Conservation (phyloP, 2,113 vertebrate species). For the Anolis sagrei region DNA sequence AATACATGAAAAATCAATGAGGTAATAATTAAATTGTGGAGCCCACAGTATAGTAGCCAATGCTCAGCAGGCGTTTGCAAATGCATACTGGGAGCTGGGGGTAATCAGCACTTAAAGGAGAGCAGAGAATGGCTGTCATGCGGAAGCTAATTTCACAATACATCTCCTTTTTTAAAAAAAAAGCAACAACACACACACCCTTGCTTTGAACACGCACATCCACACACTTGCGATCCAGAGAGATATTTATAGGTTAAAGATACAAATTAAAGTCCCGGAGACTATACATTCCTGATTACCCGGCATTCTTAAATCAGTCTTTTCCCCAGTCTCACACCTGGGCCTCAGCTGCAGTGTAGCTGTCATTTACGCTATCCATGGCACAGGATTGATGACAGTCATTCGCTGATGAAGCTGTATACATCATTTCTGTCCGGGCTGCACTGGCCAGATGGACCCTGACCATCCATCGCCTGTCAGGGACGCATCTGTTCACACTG, state of each 20-base stretch:
- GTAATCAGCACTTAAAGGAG: slow-evolving; percentile 75
- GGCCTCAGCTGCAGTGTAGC: slow-evolving; percentile 90
- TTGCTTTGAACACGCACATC: slow-evolving; percentile 53
- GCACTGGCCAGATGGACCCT: slow-evolving; percentile 99
- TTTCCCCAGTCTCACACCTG: slow-evolving; percentile 90
- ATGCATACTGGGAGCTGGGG: slow-evolving; percentile 66
- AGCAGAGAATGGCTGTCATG: slow-evolving; percentile 70
- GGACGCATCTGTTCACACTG: slow-evolving; percentile 99
- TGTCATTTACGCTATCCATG: slow-evolving; percentile 94
- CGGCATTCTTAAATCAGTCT: slow-evolving; percentile 91
- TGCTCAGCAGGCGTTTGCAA: slow-evolving; percentile 74
- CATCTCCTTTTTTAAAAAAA: slow-evolving; percentile 79
- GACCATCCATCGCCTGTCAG: slow-evolving; percentile 99
- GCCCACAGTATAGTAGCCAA: slow-evolving; percentile 62
- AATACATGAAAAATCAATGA: slow-evolving; percentile 87
- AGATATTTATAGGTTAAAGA: slow-evolving; percentile 92
- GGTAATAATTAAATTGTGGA: slow-evolving; percentile 82
- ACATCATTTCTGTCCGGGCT: slow-evolving; percentile 99
- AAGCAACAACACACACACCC: no score
- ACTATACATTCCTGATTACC: slow-evolving; percentile 91
- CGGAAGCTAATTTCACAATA: slow-evolving; percentile 77
- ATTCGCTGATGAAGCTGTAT: slow-evolving; percentile 99
- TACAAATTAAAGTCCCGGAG: slow-evolving; percentile 86
- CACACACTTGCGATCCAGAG: slow-evolving; percentile 64
- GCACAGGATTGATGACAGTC: slow-evolving; percentile 99